Evolutionary conservation across 1,140 invertebrate genomes (phyloP).

Genomic region (Sesamia nonagrioides): DNA sequence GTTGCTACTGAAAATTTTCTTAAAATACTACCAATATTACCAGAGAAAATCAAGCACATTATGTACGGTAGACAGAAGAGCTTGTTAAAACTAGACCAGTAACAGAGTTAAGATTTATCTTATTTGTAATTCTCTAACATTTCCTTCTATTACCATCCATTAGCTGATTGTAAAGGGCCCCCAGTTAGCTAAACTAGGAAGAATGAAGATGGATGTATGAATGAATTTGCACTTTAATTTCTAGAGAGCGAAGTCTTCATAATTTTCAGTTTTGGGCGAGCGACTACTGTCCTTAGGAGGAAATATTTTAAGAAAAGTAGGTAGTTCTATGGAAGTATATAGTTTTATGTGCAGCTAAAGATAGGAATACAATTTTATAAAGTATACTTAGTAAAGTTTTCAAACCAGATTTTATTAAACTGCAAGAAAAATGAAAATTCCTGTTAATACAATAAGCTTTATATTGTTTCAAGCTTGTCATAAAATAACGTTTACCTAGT

Average conservation of each 20-base stretch:
- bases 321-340: neutral
- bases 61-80: neutral
- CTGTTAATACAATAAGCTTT: too few species aligned
- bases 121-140: conserved; percentile 8
- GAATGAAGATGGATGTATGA: conserved; percentile 15
- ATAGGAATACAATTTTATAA: neutral
- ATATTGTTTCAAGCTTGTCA: too few species aligned
- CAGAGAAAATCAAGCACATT: neutral
- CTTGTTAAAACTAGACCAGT: neutral
- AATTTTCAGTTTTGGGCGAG: neutral
- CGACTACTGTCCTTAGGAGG: neutral
- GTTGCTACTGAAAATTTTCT: too few species aligned
- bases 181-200: neutral
- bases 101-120: neutral
- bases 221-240: conserved; percentile 4
- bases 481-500: too few species aligned
- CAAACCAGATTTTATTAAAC: too few species aligned
- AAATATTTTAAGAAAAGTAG: neutral
- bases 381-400: too few species aligned
- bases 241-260: neutral
- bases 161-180: conserved; percentile 18
- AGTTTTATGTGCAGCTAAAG: neutral
- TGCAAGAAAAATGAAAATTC: too few species aligned
- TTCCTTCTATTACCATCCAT: conserved; percentile 22
- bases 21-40: too few species aligned